These are phyloP conservation scores for Pristionchus arcanus DNA, from an alignment of 2,888 invertebrate genomes.

Conservation along the genomic window DNA sequence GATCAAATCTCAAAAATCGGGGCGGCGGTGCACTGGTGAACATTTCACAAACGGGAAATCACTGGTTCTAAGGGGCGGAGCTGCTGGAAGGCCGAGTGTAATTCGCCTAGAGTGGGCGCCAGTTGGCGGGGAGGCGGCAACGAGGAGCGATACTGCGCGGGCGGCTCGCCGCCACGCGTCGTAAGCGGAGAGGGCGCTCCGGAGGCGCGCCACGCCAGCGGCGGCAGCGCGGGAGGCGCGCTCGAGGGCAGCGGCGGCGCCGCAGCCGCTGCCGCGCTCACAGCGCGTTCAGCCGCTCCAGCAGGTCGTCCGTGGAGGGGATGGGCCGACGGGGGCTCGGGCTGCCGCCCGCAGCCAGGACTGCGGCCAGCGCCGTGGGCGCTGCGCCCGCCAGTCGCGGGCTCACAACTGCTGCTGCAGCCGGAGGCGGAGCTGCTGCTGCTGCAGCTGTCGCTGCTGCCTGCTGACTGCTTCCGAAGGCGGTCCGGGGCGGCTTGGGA, in stretches of 20 bases:
- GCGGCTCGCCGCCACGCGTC: background rate
- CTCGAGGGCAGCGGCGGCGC: background rate
- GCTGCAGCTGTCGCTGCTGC: background rate
- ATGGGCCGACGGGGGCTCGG: background rate
- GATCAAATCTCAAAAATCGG: background rate
- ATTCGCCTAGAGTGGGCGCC: conserved; percentile 35
- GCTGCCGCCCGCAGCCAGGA: conserved; percentile 16
- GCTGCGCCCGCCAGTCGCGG: conserved; percentile 17
- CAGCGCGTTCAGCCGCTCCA: conserved; percentile 38
- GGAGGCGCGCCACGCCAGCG: conserved; percentile 38
- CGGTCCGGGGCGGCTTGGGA: conserved; percentile 23
- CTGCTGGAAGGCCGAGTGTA: conserved; percentile 32
- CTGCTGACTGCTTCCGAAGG: background rate
- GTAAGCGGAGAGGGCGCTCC: background rate
- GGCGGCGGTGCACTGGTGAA: conserved; percentile 34
- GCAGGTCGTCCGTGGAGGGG: conserved; percentile 46
- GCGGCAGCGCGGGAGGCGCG: conserved; percentile 28
- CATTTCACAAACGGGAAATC: conserved; percentile 47
- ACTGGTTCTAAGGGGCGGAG: conserved; percentile 41
- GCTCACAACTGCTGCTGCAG: too few species aligned
- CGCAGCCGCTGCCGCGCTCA: background rate
- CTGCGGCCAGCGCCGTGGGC: background rate
- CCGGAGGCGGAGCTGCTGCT: background rate
- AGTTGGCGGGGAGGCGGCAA: conserved; percentile 37
- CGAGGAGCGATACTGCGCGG: conserved; percentile 49